These are phyloP conservation scores for Nesometra sesokonis DNA, from an alignment of 35 echinoderm and acorn worm genomes.

Conservation along the genomic window DNA sequence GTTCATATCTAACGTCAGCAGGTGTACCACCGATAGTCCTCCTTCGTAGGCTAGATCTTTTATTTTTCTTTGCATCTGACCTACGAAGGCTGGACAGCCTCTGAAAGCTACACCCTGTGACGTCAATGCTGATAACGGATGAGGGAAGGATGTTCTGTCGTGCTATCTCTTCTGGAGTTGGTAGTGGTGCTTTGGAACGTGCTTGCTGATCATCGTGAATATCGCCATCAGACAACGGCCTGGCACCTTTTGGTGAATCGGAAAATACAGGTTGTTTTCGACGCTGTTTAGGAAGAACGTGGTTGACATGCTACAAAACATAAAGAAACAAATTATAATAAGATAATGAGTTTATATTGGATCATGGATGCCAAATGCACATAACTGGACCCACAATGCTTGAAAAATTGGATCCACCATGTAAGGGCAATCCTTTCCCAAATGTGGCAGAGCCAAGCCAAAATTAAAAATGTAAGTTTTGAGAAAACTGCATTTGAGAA, in stretches of 20 bases:
- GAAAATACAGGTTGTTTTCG: conserved; percentile 44
- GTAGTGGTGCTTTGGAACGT: conserved; percentile 52
- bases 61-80: conserved; percentile 33
- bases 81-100: conserved; percentile 69
- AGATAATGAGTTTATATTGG: no score
- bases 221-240: conserved; percentile 72
- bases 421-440: no score
- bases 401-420: no score
- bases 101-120: conserved; percentile 70
- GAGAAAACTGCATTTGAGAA: no score
- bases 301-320: conserved; percentile 24
- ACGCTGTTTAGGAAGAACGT: conserved; percentile 38
- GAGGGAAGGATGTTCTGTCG: conserved; percentile 47
- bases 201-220: conserved; percentile 38
- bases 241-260: conserved; percentile 33
- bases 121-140: conserved; percentile 57
- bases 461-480: no score
- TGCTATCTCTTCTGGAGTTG: conserved; percentile 79
- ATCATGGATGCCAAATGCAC: no score
- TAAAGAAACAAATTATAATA: not conserved
- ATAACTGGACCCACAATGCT: no score
- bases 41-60: conserved; percentile 47
- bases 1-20: not conserved
- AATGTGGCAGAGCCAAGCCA: no score
- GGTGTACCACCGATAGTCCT: conserved; percentile 61